Evolutionary conservation across 2,888 invertebrate species (phyloP).

Genomic region (Parnassius smintheus): DNA sequence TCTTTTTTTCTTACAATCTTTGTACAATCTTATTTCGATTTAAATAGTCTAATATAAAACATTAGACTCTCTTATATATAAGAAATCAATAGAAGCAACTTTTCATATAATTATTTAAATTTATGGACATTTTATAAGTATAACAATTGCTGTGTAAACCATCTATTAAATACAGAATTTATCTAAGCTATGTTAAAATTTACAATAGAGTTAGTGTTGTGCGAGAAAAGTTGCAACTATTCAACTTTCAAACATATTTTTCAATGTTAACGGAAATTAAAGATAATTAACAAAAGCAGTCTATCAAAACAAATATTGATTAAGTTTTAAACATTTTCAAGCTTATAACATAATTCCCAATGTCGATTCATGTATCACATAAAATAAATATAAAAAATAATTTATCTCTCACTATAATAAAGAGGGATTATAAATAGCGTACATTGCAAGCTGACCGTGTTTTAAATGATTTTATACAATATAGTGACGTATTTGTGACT

Average conservation of each 20-base stretch:
- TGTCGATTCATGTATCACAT: background rate
- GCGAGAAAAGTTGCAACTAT: constrained; percentile 26
- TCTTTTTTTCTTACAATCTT: constrained; percentile 12
- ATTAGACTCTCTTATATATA: constrained; percentile 6
- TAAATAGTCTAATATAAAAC: constrained; percentile 17
- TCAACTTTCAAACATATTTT: background rate
- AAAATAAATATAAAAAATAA: no score
- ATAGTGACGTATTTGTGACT: background rate
- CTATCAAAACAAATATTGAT: constrained; percentile 4
- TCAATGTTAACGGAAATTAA: background rate
- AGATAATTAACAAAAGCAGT: constrained; percentile 3
- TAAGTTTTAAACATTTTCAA: background rate
- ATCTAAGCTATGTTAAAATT: background rate
- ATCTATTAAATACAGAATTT: constrained; percentile 8
- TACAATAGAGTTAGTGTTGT: constrained; percentile 13
- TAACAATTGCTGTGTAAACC: background rate
- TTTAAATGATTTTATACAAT: no score
- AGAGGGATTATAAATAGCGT: background rate
- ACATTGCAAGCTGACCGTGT: background rate
- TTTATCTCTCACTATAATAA: no score
- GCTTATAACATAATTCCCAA: background rate
- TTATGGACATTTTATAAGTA: constrained; percentile 19
- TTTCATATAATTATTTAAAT: constrained; percentile 18
- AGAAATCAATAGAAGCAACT: constrained; percentile 24
- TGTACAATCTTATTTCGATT: constrained; percentile 23